These are phyloP conservation scores for Bacillus rossius DNA, from an alignment of 1,140 invertebrate genomes.

Conservation along the genomic window DNA sequence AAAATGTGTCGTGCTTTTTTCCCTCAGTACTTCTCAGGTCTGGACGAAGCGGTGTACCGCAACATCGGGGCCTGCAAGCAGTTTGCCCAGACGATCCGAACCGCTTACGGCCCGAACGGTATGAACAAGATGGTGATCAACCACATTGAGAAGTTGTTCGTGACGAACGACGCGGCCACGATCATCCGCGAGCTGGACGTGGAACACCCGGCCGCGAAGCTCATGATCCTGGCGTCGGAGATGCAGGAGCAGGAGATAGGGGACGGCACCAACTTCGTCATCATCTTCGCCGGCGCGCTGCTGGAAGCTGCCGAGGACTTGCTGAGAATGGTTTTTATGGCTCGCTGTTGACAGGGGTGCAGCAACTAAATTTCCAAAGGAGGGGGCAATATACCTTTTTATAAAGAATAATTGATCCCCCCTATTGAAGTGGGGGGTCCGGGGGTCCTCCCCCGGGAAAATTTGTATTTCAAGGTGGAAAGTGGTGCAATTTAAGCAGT, in stretches of 20 bases:
- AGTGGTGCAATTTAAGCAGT: no score
- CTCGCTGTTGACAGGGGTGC: no score
- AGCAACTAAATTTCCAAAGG: no score
- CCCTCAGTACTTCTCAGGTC: constrained; percentile 86
- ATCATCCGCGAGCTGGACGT: constrained; percentile 96
- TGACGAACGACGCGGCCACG: constrained; percentile 98
- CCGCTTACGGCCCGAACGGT: constrained; percentile 96
- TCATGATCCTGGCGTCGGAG: constrained; percentile 92
- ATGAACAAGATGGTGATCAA: constrained; percentile 99
- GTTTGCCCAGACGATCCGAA: constrained; percentile 86
- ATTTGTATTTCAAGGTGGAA: no score
- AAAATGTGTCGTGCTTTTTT: no score
- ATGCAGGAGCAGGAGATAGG: constrained; percentile 99
- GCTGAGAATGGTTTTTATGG: constrained; percentile 61
- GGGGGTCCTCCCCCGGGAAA: no score
- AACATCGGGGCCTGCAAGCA: constrained; percentile 97
- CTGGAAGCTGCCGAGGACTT: constrained; percentile 90
- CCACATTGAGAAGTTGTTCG: constrained; percentile 96
- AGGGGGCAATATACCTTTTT: no score
- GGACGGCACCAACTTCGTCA: constrained; percentile 98
- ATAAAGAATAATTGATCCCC: no score
- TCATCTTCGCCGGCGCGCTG: constrained; percentile 89
- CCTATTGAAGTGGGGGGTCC: no score
- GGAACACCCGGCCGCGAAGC: constrained; percentile 97
- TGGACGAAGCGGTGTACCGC: constrained; percentile 95